Evolutionary conservation across 2,797 vertebrate species (phyloP).

Genomic region (Semaprochilodus insignis): DNA sequence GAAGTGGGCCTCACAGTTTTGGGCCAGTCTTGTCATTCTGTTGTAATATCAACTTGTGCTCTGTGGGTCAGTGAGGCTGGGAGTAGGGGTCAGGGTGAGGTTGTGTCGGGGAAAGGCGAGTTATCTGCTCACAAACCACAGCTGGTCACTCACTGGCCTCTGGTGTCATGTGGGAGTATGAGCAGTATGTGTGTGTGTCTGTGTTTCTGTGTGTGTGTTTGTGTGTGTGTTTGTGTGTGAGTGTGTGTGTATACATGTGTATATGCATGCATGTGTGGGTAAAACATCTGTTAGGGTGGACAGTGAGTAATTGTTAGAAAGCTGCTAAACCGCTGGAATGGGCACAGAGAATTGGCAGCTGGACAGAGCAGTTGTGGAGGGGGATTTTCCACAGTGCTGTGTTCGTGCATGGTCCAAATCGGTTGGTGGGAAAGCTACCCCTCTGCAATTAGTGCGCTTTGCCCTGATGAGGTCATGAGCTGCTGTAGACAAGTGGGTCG

Average conservation of each 20-base stretch:
- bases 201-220: not conserved
- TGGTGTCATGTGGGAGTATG: slow-evolving; percentile 2
- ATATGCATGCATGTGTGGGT: not conserved
- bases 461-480: slow-evolving; percentile 42
- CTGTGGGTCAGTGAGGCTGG: not conserved
- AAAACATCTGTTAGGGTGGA: slow-evolving; percentile 34
- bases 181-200: not conserved
- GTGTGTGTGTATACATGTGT: not conserved
- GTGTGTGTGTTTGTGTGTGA: not conserved
- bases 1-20: not conserved
- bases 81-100: not conserved
- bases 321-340: slow-evolving; percentile 18
- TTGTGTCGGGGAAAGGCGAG: not conserved
- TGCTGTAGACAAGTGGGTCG: slow-evolving; percentile 37
- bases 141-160: not conserved
- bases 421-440: slow-evolving; percentile 44
- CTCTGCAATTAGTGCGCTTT: slow-evolving; percentile 24
- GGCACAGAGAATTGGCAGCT: slow-evolving; percentile 39
- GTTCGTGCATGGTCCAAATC: slow-evolving; percentile 30
- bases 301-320: slow-evolving; percentile 38
- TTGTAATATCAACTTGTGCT: not conserved
- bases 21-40: not conserved
- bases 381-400: slow-evolving; percentile 31
- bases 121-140: not conserved
- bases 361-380: slow-evolving; percentile 29